Evolutionary conservation across 2,797 vertebrate species (phyloP), one percentile per base, ranked within the genome.

Genomic region (Pelobates cultripes): DNA sequence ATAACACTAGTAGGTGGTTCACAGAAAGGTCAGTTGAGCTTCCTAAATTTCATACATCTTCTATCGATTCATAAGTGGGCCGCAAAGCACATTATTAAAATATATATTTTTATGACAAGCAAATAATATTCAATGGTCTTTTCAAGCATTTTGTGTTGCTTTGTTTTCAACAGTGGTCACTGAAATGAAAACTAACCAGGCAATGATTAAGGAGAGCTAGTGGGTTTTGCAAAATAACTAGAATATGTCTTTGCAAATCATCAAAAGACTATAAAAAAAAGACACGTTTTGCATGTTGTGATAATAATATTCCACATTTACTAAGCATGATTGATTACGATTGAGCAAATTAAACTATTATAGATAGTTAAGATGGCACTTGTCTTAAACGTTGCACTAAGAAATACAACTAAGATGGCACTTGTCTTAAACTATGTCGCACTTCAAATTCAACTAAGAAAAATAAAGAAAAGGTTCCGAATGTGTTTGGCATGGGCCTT

Each of bases 1-100:
- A 51, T 51, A 88, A 86, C 82, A 81, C 82, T 79, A 84, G 84
- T 81, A 82, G 77, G 0, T 81, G 71, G 87, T 90, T 88, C 88
- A 86, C 70, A 75, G 13, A 84, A 85, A 89, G 87, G 87, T 86
- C 89, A 87, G 69, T 55, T 72, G 47, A 66, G 69, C 64, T 80
- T 75, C 75, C 80, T 77, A 79, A 80, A 85, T 51, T 51, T 51
- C 47, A 51, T 51, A 80, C 68, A 84, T 79, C 71, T 78, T 41
- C 15, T 55, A 86, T 17, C 64, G 84, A 85, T 84, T 84, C 76
- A 71, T 51, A 63, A 83, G 9, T 80, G 41, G 70, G 44, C 71
- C 83, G 77, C 68, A 43, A 3, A 81, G 3, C 47, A 70, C 79
- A 81, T 81, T 81, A 81, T 81, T 81, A 64, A 43, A 81, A 81